Percentiles rank a stretch among this genome's conserved stretches.
Conservation (phyloP, 2,113 vertebrate genomes). For the Numida meleagris region DNA sequence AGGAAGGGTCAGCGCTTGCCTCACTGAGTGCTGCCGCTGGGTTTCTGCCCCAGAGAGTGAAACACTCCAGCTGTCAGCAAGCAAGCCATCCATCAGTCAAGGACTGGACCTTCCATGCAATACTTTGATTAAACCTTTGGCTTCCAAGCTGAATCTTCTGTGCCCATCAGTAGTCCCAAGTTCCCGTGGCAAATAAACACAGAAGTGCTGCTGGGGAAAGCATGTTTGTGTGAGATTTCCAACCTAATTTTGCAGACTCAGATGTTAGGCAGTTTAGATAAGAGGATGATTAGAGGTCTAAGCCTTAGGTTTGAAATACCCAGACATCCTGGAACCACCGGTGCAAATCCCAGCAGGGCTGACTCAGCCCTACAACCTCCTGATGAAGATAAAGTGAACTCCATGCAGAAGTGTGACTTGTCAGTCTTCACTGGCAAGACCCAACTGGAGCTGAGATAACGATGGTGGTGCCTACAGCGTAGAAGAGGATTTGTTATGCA, state of each 20-base stretch:
- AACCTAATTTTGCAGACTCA: slow-evolving; percentile 64
- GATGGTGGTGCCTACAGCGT: background rate
- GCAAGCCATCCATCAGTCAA: slow-evolving; percentile 22
- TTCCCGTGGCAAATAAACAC: slow-evolving; percentile 18
- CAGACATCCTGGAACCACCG: slow-evolving; percentile 71
- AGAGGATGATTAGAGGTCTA: slow-evolving; percentile 69
- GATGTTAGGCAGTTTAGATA: slow-evolving; percentile 72
- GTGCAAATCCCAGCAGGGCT: slow-evolving; percentile 60
- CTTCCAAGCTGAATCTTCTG: slow-evolving; percentile 42
- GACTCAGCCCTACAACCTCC: slow-evolving; percentile 50
- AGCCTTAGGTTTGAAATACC: slow-evolving; percentile 71
- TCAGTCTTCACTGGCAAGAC: background rate
- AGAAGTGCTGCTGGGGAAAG: slow-evolving; percentile 50
- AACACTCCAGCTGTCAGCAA: background rate
- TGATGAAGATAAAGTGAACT: slow-evolving; percentile 47
- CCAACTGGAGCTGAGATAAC: rapidly evolving
- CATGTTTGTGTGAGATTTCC: slow-evolving; percentile 66
- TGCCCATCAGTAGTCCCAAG: background rate
- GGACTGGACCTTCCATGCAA: slow-evolving; percentile 4
- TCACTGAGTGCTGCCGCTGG: background rate
- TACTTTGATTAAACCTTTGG: slow-evolving; percentile 20
- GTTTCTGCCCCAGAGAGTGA: slow-evolving; percentile 12
- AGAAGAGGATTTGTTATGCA: background rate
- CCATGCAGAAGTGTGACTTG: slow-evolving; percentile 25
- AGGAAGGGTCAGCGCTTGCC: background rate